A percentile compares a stretch with the other conserved stretches of the same genome.
phyloP scores from a whole-genome alignment of 2,888 invertebrate species.

The Hartigia nigra region DNA sequence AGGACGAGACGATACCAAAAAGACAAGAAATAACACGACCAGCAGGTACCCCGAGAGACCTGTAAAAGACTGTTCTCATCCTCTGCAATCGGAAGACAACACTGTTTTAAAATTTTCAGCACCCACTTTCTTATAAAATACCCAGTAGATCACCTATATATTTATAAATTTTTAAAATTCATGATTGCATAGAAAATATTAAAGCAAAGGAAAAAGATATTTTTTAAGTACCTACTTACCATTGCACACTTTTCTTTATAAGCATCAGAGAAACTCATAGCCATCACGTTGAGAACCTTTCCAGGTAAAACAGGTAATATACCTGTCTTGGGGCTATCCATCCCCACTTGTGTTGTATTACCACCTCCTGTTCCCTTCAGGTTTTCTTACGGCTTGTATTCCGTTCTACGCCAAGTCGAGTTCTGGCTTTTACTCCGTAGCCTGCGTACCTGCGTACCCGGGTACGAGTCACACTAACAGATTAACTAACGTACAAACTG shows the following conservation, averaged over 20 bases:
- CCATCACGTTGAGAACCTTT: conserved; percentile 42
- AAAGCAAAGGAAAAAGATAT: background rate
- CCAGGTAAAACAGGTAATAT: conserved; percentile 49
- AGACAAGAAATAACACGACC: background rate
- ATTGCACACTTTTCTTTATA: background rate
- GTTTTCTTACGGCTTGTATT: conserved; percentile 19
- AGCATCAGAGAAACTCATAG: background rate
- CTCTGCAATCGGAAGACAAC: background rate
- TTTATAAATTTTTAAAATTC: background rate
- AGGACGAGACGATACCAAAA: background rate
- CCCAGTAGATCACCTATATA: background rate
- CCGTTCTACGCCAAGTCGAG: background rate
- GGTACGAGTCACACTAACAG: background rate
- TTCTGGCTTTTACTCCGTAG: background rate
- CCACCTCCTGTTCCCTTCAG: conserved; percentile 18
- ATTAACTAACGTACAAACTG: background rate
- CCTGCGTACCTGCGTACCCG: background rate
- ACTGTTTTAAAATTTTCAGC: background rate
- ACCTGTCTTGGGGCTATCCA: conserved; percentile 46
- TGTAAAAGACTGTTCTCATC: background rate
- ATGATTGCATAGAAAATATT: background rate
- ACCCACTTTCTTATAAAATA: background rate
- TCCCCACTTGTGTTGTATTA: conserved; percentile 28
- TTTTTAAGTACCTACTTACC: too few relatives aligned
- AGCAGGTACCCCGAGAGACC: background rate